phyloP scores from a whole-genome alignment of 2,113 vertebrate genomes.

The Mohoua ochrocephala region DNA sequence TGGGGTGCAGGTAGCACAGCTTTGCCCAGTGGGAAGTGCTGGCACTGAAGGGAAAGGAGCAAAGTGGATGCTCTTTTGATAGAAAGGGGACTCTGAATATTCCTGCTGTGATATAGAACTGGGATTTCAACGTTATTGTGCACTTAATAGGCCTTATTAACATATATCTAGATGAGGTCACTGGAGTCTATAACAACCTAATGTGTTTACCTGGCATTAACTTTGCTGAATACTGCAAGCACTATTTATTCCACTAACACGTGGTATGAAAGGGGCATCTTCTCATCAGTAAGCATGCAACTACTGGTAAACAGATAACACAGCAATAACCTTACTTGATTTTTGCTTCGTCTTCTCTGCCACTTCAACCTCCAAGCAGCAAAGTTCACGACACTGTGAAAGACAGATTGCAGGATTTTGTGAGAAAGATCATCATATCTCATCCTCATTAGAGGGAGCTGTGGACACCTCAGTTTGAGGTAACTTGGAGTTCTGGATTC shows the following conservation, averaged over 20 bases:
- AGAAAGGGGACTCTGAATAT: background rate
- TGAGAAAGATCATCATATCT: background rate
- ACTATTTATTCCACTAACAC: background rate
- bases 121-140: background rate
- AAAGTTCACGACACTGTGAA: conserved; percentile 73
- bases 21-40: background rate
- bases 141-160: background rate
- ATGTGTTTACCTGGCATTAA: background rate
- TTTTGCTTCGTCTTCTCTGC: conserved; percentile 51
- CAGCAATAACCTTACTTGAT: conserved; percentile 44
- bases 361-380: conserved; percentile 70
- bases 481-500: background rate
- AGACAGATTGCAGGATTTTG: background rate
- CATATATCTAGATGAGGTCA: background rate
- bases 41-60: background rate
- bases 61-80: background rate
- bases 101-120: background rate
- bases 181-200: background rate
- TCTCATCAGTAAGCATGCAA: background rate
- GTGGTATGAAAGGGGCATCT: background rate
- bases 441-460: fast-evolving
- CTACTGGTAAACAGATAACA: background rate
- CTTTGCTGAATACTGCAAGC: background rate
- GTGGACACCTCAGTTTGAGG: background rate
- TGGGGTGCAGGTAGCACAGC: background rate